Evolutionary conservation across 2,888 invertebrate genomes (phyloP).

Genomic region (Lepidocyrtinus sp.): DNA sequence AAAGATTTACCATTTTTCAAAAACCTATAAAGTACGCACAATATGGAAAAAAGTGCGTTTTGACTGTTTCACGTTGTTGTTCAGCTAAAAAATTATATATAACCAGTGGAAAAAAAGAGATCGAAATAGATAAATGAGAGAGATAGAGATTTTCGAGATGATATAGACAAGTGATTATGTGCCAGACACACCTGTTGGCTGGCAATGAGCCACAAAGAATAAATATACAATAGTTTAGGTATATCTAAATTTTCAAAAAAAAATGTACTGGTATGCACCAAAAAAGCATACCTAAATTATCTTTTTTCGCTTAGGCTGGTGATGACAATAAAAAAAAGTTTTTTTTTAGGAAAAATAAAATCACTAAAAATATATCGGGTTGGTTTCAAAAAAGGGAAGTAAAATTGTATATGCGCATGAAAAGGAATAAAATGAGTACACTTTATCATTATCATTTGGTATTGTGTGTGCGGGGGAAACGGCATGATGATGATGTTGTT

Average conservation of each 20-base stretch:
- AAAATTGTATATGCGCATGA: slow-evolving; percentile 39
- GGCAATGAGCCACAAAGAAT: slow-evolving; percentile 55
- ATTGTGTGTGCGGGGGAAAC: background rate
- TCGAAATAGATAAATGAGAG: slow-evolving; percentile 51
- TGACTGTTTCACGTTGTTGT: slow-evolving; percentile 12
- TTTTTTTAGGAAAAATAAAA: slow-evolving; percentile 40
- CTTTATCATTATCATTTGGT: slow-evolving; percentile 18
- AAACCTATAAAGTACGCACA: background rate
- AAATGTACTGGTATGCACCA: background rate
- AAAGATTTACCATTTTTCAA: background rate
- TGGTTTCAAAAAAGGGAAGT: slow-evolving; percentile 21
- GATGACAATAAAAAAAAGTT: slow-evolving; percentile 53
- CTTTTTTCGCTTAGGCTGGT: background rate
- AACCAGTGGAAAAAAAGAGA: slow-evolving; percentile 37
- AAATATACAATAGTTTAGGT: slow-evolving; percentile 6
- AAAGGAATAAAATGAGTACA: slow-evolving; percentile 35
- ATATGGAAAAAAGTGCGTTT: slow-evolving; percentile 37
- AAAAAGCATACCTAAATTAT: background rate
- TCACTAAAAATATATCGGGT: background rate
- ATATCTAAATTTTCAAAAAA: background rate
- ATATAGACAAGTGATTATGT: slow-evolving; percentile 58
- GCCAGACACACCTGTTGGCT: slow-evolving; percentile 57
- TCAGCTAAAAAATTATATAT: slow-evolving; percentile 14
- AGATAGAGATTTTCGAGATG: slow-evolving; percentile 24
- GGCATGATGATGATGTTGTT: background rate